Percentiles rank a stretch among this genome's conserved stretches.
Evolutionary conservation across 2,113 vertebrate genomes (phyloP).

Genomic region (Sminthopsis crassicaudata): DNA sequence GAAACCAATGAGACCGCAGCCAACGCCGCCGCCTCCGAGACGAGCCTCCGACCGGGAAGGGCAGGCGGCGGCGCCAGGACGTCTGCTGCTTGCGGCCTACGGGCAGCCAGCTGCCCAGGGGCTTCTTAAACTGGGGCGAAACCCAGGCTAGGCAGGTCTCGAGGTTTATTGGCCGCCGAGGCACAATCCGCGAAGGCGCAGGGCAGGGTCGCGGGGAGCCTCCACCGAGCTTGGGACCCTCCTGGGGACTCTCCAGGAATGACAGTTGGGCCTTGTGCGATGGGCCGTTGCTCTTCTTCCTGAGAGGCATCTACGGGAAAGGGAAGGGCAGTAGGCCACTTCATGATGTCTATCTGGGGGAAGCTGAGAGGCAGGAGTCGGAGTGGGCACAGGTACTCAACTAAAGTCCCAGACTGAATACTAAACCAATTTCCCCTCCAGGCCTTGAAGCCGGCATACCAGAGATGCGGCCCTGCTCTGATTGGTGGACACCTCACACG

Average conservation of each 20-base stretch:
- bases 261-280: not conserved
- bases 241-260: not conserved
- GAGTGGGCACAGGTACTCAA: not conserved
- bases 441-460: not conserved
- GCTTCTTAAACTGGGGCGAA: conserved; percentile 88
- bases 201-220: not conserved
- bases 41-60: not conserved
- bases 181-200: not conserved
- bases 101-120: conserved; percentile 47
- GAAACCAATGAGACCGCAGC: conserved; percentile 83
- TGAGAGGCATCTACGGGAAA: not conserved
- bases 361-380: not conserved
- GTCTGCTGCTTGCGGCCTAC: conserved; percentile 54
- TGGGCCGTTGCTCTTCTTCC: not conserved
- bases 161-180: not conserved
- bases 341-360: not conserved
- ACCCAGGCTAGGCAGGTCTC: conserved; percentile 82
- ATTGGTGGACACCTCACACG: not conserved
- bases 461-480: not conserved
- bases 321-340: not conserved
- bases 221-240: not conserved
- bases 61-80: not conserved
- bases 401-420: not conserved
- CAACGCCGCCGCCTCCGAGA: conserved; percentile 71
- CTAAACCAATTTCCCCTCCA: not conserved